Base-by-base conservation (phyloP, 1,140 invertebrate genomes). In the Aphelinus atriplicis region DNA sequence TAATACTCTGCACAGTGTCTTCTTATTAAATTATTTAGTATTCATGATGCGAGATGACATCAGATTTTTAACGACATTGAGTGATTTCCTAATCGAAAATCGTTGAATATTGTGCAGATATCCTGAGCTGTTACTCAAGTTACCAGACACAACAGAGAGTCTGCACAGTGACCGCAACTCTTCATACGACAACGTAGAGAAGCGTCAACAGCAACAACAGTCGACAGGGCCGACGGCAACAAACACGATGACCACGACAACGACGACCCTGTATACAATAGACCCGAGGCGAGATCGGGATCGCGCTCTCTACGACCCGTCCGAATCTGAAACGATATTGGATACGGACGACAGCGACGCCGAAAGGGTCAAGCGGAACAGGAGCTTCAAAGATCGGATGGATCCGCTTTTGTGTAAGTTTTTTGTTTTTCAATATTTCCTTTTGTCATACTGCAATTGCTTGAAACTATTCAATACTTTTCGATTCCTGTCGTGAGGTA, bases 161-260 rank as follows among this genome's bases (percentile, higher is more conserved):
- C 80, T 87, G 46, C 85, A 85, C 78, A 85, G 87, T 68, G 88
- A 89, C 76, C 87, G 92, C 10, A 91, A 93, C 74, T 94, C 93
- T 2, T 92, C 93, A 53, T 95, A 95, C 83, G 94, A 95, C 82
- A 93, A 93, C 80, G 92, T 93, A 0, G 91, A 92, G 70, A 88
- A 82, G 46, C 81, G 85, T 43, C 83, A 84, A 72, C 80, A 83
- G 2, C 61, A 78, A 81, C 3, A 5, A 3, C 83, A 86, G 64
- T 81, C 81, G 55, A 85, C 83, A 6, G 84, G 85, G 26, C 85
- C 84, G 69, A 86, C 83, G 45, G 83, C 82, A 76, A 51, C 85
- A 26, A 71, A 5, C 7, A 45, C 45, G 43, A 71, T 43, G 84
- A 87, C 64, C 86, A 85, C 1, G 83, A 84, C 71, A 84, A 87